Evolutionary conservation across 2,113 vertebrate species (phyloP).

Genomic region (Vulpes ferrilata): DNA sequence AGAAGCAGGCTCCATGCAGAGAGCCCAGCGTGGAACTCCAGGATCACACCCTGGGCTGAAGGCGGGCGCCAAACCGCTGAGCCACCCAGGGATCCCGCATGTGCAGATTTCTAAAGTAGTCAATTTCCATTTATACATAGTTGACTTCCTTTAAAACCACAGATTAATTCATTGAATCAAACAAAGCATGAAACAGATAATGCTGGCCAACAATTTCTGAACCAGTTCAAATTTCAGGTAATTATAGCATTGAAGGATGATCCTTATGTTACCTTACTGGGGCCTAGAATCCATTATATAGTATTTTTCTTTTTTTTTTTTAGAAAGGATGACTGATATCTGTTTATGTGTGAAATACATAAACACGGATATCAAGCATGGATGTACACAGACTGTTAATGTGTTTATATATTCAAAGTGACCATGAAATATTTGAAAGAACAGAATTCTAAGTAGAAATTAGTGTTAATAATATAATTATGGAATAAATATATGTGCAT

Average conservation of each 20-base stretch:
- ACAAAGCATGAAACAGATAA: neutral
- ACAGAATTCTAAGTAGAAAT: slow-evolving; percentile 2
- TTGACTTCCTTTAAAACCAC: neutral
- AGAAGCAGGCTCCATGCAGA: too few species aligned
- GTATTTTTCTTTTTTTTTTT: slow-evolving; percentile 18
- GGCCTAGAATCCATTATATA: neutral
- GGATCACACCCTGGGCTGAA: too few species aligned
- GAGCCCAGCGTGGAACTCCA: too few species aligned
- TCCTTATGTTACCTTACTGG: neutral
- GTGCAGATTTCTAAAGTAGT: neutral
- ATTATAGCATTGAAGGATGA: neutral
- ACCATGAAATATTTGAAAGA: neutral
- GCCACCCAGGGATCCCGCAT: neutral
- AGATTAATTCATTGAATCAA: neutral
- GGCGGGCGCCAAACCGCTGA: too few species aligned
- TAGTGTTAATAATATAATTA: neutral
- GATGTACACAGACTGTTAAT: neutral
- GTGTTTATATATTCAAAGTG: neutral
- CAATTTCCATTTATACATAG: neutral
- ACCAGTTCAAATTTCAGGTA: neutral
- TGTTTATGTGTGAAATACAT: neutral
- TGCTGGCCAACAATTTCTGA: neutral
- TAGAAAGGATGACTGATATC: neutral
- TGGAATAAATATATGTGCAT: neutral
- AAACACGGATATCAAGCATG: neutral